These are phyloP conservation scores for Onchidella celtica DNA, from an alignment of 2,888 invertebrate species.

Conservation along the genomic window DNA sequence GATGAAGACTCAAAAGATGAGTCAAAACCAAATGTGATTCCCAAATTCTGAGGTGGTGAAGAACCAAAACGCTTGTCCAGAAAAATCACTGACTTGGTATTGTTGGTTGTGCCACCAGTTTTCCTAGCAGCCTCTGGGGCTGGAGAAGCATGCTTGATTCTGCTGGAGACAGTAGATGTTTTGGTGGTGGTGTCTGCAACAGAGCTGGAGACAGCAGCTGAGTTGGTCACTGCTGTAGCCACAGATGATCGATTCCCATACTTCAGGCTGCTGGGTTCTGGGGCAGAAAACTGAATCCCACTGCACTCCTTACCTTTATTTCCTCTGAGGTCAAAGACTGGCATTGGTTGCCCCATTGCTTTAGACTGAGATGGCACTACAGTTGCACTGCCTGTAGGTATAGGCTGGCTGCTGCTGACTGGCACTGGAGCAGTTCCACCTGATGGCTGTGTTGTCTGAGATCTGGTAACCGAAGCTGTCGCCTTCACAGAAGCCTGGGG, in stretches of 20 bases:
- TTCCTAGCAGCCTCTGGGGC: neutral
- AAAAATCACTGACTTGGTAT: conserved; percentile 69
- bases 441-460: conserved; percentile 11
- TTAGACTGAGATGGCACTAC: neutral
- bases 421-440: neutral
- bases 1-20: conserved; percentile 50
- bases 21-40: conserved; percentile 74
- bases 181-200: conserved; percentile 8
- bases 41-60: conserved; percentile 61
- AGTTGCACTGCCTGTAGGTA: neutral
- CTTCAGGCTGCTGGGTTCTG: neutral
- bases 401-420: conserved; percentile 1
- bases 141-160: neutral
- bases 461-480: neutral
- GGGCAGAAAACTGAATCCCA: neutral
- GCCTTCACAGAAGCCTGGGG: neutral
- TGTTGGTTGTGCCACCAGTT: neutral
- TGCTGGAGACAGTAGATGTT: neutral
- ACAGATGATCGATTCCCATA: neutral
- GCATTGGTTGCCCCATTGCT: neutral
- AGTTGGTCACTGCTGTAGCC: neutral
- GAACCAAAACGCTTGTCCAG: conserved; percentile 68
- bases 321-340: conserved; percentile 67
- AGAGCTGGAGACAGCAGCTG: neutral
- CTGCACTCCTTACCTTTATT: conserved; percentile 35